phyloP scores from a whole-genome alignment of 1,140 invertebrate species.

The Pseudoatta argentina region DNA sequence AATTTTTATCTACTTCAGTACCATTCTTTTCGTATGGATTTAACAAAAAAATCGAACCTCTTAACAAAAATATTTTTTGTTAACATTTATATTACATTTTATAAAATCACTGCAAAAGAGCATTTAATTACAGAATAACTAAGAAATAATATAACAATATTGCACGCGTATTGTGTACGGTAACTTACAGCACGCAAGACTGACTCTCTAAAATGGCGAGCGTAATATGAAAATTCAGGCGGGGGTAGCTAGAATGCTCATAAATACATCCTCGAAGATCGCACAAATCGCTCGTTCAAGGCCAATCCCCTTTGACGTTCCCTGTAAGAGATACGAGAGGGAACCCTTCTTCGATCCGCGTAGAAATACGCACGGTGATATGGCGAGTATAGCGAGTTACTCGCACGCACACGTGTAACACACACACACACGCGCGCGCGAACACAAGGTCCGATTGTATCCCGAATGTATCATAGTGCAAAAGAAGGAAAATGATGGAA shows the following conservation, averaged over 20 bases:
- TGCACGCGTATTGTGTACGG: slow-evolving; percentile 14
- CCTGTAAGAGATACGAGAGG: slow-evolving; percentile 69
- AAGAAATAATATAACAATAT: slow-evolving; percentile 3
- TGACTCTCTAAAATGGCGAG: slow-evolving; percentile 65
- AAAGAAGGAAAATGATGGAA: slow-evolving; percentile 31
- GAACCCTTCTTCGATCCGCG: slow-evolving; percentile 71
- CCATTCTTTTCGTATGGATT: neutral
- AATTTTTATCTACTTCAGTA: too few species aligned
- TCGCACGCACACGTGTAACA: slow-evolving; percentile 11
- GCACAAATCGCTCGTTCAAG: slow-evolving; percentile 80
- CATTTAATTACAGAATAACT: neutral
- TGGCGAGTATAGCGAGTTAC: slow-evolving; percentile 55
- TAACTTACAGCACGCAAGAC: slow-evolving; percentile 38
- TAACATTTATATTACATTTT: neutral
- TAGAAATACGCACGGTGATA: slow-evolving; percentile 73
- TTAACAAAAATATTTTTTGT: neutral
- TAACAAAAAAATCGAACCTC: neutral
- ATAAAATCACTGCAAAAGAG: neutral
- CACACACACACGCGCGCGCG: neutral
- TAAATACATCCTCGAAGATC: slow-evolving; percentile 81
- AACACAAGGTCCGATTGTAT: slow-evolving; percentile 62
- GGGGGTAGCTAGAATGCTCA: slow-evolving; percentile 74
- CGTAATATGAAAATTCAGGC: slow-evolving; percentile 75
- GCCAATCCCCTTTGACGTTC: slow-evolving; percentile 77
- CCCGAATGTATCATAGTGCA: slow-evolving; percentile 65